These are phyloP conservation scores for Enteromius afrohamiltoni DNA, from an alignment of 2,797 vertebrate species.

Conservation along the genomic window DNA sequence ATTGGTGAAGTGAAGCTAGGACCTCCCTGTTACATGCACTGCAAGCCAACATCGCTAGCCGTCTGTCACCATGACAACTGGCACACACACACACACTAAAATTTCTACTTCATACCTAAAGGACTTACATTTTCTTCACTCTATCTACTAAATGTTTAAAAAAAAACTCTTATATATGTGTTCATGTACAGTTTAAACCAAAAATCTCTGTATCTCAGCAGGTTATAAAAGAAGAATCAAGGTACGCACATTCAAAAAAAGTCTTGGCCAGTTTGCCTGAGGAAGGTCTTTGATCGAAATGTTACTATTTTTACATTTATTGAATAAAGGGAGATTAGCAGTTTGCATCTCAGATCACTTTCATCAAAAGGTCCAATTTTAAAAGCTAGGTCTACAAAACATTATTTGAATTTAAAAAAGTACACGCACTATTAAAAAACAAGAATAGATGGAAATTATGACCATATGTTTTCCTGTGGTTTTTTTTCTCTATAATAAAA, in stretches of 20 bases:
- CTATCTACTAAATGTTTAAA: neutral
- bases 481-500: neutral
- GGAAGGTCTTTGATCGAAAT: too few species aligned
- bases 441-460: neutral
- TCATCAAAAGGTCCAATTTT: neutral
- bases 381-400: too few species aligned
- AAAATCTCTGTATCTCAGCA: neutral
- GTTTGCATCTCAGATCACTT: neutral
- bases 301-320: too few species aligned
- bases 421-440: neutral
- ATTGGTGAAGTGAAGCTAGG: slow-evolving; percentile 35
- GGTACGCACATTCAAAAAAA: too few species aligned
- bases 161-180: neutral
- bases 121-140: neutral
- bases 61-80: slow-evolving; percentile 44
- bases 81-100: neutral
- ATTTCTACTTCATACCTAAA: slow-evolving; percentile 27
- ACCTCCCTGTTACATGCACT: slow-evolving; percentile 5
- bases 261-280: too few species aligned
- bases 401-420: too few species aligned
- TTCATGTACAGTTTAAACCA: neutral
- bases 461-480: neutral
- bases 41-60: neutral
- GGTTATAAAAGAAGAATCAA: too few species aligned
- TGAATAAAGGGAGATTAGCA: too few species aligned